phyloP scores from a whole-genome alignment of 2,888 invertebrate genomes.

The Drosophila austrosaltans region DNA sequence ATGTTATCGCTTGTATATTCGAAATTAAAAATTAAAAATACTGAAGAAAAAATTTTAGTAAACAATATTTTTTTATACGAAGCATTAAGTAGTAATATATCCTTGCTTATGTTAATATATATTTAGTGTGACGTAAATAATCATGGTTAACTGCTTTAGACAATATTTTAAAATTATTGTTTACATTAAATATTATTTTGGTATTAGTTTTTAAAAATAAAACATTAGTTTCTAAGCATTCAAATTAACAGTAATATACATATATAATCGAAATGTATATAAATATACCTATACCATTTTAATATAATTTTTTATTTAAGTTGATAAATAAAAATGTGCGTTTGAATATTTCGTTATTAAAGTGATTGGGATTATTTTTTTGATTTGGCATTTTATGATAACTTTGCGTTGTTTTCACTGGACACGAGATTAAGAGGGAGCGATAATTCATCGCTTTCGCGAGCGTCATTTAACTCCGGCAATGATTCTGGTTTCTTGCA shows the following conservation, averaged over 20 bases:
- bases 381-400: slow-evolving; percentile 79
- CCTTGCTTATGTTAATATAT: slow-evolving; percentile 68
- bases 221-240: slow-evolving; percentile 59
- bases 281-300: slow-evolving; percentile 40
- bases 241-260: slow-evolving; percentile 54
- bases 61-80: slow-evolving; percentile 61
- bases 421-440: slow-evolving; percentile 78
- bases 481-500: slow-evolving; percentile 64
- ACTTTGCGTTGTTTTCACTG: slow-evolving; percentile 78
- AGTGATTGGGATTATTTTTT: slow-evolving; percentile 35
- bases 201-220: slow-evolving; percentile 74
- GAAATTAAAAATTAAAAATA: slow-evolving; percentile 74
- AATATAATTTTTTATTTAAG: slow-evolving; percentile 31
- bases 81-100: slow-evolving; percentile 77
- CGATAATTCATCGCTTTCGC: slow-evolving; percentile 68
- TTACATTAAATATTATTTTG: slow-evolving; percentile 65
- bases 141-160: slow-evolving; percentile 20
- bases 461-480: slow-evolving; percentile 59
- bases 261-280: not conserved
- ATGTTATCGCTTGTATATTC: slow-evolving; percentile 1
- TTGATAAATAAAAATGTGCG: slow-evolving; percentile 70
- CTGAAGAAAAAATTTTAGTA: slow-evolving; percentile 73
- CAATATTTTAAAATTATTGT: slow-evolving; percentile 45
- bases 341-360: slow-evolving; percentile 53
- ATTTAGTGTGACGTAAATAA: slow-evolving; percentile 60